Conservation (phyloP, 1,140 invertebrate genomes). For the Araneus ventricosus region DNA sequence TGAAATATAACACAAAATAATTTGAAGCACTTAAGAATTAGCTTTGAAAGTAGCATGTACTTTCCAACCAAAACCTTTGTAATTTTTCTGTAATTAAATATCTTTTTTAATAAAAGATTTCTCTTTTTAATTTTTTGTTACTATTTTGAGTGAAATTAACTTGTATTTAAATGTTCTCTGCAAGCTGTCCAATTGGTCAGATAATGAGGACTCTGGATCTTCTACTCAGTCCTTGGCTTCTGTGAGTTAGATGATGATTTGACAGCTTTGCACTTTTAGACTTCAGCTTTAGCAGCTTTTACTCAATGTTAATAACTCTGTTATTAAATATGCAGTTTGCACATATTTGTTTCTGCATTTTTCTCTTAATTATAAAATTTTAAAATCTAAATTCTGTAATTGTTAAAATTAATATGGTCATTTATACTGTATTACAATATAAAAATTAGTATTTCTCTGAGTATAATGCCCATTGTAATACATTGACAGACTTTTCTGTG, state of each 20-base stretch:
- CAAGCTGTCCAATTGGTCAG: constrained; percentile 70
- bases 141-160: constrained; percentile 23
- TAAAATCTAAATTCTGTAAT: no score
- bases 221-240: constrained; percentile 57
- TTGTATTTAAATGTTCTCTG: constrained; percentile 57
- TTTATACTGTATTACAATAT: neutral
- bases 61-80: no score
- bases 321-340: neutral
- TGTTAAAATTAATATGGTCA: neutral
- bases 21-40: no score
- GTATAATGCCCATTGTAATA: neutral
- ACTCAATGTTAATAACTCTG: neutral
- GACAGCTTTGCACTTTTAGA: constrained; percentile 14
- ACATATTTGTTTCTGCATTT: neutral
- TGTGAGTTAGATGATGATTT: constrained; percentile 65
- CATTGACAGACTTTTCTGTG: no score
- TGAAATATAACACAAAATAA: no score
- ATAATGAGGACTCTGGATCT: constrained; percentile 73
- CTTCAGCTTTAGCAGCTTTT: constrained; percentile 9
- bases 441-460: neutral
- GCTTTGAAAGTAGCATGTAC: no score
- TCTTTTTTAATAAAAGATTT: no score
- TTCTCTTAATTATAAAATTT: neutral
- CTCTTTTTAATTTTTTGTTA: neutral
- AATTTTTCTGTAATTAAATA: no score